Conservation (phyloP, 2,888 invertebrate genomes). For the Molanna angustata region DNA sequence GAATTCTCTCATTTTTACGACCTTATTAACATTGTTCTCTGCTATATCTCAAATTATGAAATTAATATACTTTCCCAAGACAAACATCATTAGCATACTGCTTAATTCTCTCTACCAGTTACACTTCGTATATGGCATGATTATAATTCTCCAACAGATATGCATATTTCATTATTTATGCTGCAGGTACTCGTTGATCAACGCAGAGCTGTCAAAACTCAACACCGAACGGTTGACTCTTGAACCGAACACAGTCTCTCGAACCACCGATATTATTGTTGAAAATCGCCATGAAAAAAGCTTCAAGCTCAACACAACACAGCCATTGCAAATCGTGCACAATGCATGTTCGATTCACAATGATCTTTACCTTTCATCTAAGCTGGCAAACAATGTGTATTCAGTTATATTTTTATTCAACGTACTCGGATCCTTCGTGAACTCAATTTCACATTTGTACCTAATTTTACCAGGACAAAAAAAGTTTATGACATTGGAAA, state of each 20-base stretch:
- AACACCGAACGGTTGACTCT: too few relatives aligned
- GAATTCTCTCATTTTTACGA: not conserved
- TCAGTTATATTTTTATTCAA: slow-evolving; percentile 9
- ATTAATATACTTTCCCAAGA: not conserved
- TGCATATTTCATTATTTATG: not conserved
- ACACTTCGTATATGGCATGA: not conserved
- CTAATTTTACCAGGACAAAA: not conserved
- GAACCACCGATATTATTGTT: too few relatives aligned
- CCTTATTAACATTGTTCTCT: not conserved
- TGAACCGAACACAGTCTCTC: too few relatives aligned
- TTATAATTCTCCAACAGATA: not conserved
- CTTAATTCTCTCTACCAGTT: not conserved
- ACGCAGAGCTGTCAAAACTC: too few relatives aligned
- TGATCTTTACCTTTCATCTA: slow-evolving; percentile 5
- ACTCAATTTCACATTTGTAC: slow-evolving; percentile 17
- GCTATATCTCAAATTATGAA: not conserved
- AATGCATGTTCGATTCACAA: slow-evolving; percentile 20
- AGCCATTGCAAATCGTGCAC: slow-evolving; percentile 8
- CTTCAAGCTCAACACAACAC: not conserved
- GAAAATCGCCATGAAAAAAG: slow-evolving; percentile 12
- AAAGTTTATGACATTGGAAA: not conserved
- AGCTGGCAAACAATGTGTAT: slow-evolving; percentile 11
- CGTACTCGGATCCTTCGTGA: slow-evolving; percentile 15
- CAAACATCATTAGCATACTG: not conserved
- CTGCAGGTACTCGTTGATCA: not conserved